Conservation (phyloP, 2,797 vertebrate genomes). For the Synaphobranchus kaupii region DNA sequence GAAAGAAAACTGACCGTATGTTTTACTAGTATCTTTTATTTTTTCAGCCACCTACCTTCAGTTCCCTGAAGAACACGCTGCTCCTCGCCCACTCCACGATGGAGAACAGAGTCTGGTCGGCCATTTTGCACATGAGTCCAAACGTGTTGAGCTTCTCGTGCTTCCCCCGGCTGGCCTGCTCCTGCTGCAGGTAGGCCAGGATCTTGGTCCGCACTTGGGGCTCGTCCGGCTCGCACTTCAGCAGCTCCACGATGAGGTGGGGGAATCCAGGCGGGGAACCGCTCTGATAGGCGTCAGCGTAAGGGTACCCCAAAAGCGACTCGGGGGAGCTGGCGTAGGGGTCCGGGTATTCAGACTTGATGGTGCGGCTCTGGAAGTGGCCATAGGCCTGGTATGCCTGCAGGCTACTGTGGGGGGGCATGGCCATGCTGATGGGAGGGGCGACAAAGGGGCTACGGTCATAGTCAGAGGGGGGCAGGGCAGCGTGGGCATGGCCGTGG, state of each 20-base stretch:
- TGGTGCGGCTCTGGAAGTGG: slow-evolving; percentile 94
- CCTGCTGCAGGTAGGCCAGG: slow-evolving; percentile 92
- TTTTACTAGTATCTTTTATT: slow-evolving; percentile 39
- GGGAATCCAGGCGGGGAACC: slow-evolving; percentile 92
- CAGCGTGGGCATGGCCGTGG: slow-evolving; percentile 72
- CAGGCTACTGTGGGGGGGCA: slow-evolving; percentile 90
- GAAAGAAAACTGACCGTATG: not conserved
- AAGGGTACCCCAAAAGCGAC: slow-evolving; percentile 96
- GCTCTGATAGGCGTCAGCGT: slow-evolving; percentile 87
- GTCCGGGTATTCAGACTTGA: slow-evolving; percentile 98
- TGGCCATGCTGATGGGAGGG: slow-evolving; percentile 95
- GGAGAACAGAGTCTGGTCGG: slow-evolving; percentile 97
- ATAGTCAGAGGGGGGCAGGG: slow-evolving; percentile 94
- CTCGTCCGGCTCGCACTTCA: slow-evolving; percentile 96
- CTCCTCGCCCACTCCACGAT: slow-evolving; percentile 98
- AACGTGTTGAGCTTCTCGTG: slow-evolving; percentile 97
- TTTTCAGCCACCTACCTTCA: slow-evolving; percentile 83
- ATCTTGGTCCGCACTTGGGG: slow-evolving; percentile 94
- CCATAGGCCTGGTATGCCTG: slow-evolving; percentile 92
- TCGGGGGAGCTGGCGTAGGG: slow-evolving; percentile 96
- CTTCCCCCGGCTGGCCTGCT: slow-evolving; percentile 90
- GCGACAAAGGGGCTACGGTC: slow-evolving; percentile 96
- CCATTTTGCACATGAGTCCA: slow-evolving; percentile 99
- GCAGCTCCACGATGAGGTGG: slow-evolving; percentile 92
- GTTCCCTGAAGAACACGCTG: slow-evolving; percentile 97